These are phyloP conservation scores for Cinara cedri DNA, from an alignment of 2,888 invertebrate species.

Conservation along the genomic window DNA sequence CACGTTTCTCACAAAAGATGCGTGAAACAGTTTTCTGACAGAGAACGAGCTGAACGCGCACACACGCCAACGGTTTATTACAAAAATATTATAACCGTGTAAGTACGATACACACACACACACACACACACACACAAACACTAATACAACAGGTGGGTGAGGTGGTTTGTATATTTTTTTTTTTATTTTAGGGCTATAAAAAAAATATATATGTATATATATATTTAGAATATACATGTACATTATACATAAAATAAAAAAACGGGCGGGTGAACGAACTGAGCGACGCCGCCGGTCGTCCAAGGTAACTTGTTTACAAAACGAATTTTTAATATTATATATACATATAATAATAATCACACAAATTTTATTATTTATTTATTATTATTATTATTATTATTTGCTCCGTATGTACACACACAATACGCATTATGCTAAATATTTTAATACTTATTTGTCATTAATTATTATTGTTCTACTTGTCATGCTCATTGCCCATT, in stretches of 20 bases:
- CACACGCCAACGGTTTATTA: background rate
- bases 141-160: conserved; percentile 40
- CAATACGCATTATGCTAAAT: no score
- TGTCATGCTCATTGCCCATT: no score
- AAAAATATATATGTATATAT: background rate
- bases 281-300: background rate
- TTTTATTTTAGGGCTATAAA: background rate
- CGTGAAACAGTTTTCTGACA: background rate
- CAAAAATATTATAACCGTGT: background rate
- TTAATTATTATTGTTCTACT: no score
- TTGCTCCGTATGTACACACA: no score
- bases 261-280: conserved; percentile 33
- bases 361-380: no score
- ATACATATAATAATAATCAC: background rate
- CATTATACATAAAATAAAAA: background rate
- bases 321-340: background rate
- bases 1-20: background rate
- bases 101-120: background rate
- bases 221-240: no score
- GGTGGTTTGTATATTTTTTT: conserved; percentile 10
- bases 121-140: no score
- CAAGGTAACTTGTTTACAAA: conserved; percentile 17
- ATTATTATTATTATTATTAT: no score
- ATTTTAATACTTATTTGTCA: no score
- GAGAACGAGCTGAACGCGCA: background rate